Evolutionary conservation across 2,888 invertebrate species (phyloP).

Genomic region (Tipula lateralis): DNA sequence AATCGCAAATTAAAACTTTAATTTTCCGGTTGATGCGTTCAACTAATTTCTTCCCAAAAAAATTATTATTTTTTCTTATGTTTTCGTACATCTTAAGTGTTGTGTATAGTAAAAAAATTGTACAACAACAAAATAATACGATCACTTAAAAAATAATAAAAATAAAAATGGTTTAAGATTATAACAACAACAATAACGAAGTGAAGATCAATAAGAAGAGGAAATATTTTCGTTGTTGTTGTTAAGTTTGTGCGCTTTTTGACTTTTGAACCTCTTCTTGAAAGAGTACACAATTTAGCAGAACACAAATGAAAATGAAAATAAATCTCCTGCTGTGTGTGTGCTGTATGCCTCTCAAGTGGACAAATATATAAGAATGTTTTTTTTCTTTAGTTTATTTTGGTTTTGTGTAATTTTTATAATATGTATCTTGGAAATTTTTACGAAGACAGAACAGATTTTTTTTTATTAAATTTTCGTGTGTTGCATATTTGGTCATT

Average conservation of each 20-base stretch:
- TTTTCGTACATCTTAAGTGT: background rate
- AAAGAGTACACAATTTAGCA: constrained; percentile 11
- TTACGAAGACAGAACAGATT: background rate
- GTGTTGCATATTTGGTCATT: constrained; percentile 14
- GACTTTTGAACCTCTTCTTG: constrained; percentile 24
- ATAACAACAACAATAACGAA: background rate
- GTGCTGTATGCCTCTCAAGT: background rate
- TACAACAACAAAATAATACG: background rate
- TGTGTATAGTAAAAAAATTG: background rate
- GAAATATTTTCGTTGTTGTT: background rate
- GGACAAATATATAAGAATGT: background rate
- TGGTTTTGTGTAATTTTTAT: background rate
- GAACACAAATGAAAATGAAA: constrained; percentile 24
- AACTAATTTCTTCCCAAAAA: background rate
- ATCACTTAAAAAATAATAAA: background rate
- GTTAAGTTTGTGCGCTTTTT: constrained; percentile 11
- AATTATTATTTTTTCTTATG: background rate
- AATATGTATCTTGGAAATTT: background rate
- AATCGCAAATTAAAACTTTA: background rate
- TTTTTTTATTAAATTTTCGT: background rate
- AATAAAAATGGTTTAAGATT: background rate
- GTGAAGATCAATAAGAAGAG: background rate
- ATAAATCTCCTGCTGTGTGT: constrained; percentile 7
- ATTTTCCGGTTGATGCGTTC: background rate
- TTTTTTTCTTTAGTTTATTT: background rate